Evolutionary conservation across 2,888 invertebrate species (phyloP).

Genomic region (Furcula furcula): DNA sequence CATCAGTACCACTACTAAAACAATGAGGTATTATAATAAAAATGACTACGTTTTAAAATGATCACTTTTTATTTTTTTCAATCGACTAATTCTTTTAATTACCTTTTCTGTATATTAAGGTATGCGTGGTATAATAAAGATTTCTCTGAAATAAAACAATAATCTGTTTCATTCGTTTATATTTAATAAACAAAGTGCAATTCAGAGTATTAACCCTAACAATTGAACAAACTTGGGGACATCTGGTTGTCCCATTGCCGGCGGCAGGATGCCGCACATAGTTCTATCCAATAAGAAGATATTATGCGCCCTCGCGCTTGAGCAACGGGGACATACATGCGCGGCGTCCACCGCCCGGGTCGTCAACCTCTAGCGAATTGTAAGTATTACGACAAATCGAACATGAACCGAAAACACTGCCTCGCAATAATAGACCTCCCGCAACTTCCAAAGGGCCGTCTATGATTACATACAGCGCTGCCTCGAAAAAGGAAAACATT

Average conservation of each 20-base stretch:
- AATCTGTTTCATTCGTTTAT: constrained; percentile 76
- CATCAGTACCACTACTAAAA: too few relatives aligned
- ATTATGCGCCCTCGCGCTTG: constrained; percentile 21
- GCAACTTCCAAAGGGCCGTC: constrained; percentile 76
- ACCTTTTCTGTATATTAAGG: too few relatives aligned
- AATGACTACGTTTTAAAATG: too few relatives aligned
- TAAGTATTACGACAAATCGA: constrained; percentile 61
- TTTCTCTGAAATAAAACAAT: constrained; percentile 42
- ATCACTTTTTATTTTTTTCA: too few relatives aligned
- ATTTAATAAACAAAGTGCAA: constrained; percentile 83
- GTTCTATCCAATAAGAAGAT: constrained; percentile 37
- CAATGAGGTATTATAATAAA: too few relatives aligned
- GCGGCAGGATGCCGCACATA: constrained; percentile 52
- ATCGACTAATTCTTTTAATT: too few relatives aligned
- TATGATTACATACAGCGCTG: constrained; percentile 48
- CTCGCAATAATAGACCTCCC: constrained; percentile 59
- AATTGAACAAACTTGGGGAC: constrained; percentile 77
- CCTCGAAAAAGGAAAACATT: constrained; percentile 68
- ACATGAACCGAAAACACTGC: constrained; percentile 57
- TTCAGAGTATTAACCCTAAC: constrained; percentile 81
- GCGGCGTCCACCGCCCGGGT: constrained; percentile 54
- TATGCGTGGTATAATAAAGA: too few relatives aligned
- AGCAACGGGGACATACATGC: constrained; percentile 23
- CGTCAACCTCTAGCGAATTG: constrained; percentile 60
- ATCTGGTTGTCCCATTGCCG: constrained; percentile 57